These are phyloP conservation scores for Hecatera dysodea DNA, from an alignment of 2,888 invertebrate genomes.

Conservation along the genomic window DNA sequence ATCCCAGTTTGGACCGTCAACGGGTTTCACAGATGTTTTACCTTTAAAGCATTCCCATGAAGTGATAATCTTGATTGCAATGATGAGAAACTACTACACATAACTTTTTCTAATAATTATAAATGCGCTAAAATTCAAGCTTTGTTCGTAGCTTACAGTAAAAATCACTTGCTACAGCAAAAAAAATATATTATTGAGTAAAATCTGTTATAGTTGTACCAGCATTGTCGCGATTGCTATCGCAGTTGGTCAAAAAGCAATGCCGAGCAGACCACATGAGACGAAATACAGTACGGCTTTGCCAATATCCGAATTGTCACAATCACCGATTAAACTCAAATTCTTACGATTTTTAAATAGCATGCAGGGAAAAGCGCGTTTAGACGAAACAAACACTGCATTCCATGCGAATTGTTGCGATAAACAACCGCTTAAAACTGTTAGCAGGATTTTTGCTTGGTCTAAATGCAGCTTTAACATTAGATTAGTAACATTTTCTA, in stretches of 20 bases:
- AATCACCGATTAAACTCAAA: conserved; percentile 21
- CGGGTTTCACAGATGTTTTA: conserved; percentile 1
- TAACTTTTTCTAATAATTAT: conserved; percentile 24
- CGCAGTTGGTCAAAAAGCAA: conserved; percentile 18
- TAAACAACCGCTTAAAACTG: not conserved
- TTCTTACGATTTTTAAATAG: conserved; percentile 11
- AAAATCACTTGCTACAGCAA: conserved; percentile 23
- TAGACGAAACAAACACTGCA: conserved; percentile 1
- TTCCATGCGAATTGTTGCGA: not conserved
- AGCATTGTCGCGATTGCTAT: not conserved
- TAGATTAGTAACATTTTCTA: not conserved
- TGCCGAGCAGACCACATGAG: conserved; percentile 44
- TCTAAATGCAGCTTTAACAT: conserved; percentile 6
- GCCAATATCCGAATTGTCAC: conserved; percentile 11
- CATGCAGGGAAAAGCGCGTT: conserved; percentile 25
- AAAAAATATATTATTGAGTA: conserved; percentile 25
- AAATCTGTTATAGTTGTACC: conserved; percentile 35
- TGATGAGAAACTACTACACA: conserved; percentile 20
- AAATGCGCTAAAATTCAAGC: conserved; percentile 38
- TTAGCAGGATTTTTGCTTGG: conserved; percentile 3
- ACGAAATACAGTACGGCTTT: conserved; percentile 43
- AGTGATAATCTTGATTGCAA: conserved; percentile 11
- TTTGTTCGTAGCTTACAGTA: conserved; percentile 33
- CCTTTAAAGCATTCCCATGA: conserved; percentile 24
- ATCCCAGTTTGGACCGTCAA: not conserved